Evolutionary conservation across 1,140 invertebrate genomes (phyloP).

Genomic region (Magallana angulata): DNA sequence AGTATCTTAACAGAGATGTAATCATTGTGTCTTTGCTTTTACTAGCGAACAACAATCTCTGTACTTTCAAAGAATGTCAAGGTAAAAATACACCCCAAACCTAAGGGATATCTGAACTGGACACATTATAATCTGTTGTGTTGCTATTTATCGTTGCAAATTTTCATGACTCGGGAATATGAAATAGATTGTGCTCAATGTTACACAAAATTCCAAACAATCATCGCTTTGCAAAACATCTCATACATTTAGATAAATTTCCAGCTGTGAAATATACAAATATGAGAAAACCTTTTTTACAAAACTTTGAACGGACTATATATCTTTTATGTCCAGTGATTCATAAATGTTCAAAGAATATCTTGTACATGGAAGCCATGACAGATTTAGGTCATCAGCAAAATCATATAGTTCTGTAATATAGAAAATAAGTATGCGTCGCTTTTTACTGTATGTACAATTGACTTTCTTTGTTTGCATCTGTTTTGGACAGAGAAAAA

Average conservation of each 20-base stretch:
- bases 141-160: constrained; percentile 14
- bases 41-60: background rate
- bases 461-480: background rate
- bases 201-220: background rate
- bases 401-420: background rate
- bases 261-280: too few species aligned
- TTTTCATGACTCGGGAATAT: background rate
- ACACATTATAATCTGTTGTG: background rate
- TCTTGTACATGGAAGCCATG: background rate
- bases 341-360: too few species aligned
- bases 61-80: background rate
- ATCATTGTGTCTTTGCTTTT: background rate
- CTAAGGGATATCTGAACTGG: too few species aligned
- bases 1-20: background rate
- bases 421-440: background rate
- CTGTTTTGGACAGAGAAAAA: constrained; percentile 1
- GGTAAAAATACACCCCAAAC: too few species aligned
- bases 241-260: too few species aligned
- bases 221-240: too few species aligned
- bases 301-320: too few species aligned
- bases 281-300: too few species aligned
- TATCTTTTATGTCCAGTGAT: too few species aligned
- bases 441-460: background rate
- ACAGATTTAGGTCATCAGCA: background rate
- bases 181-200: background rate